These are phyloP conservation scores for Alligator mississippiensis DNA, from an alignment of 2,113 vertebrate genomes.

Conservation along the genomic window DNA sequence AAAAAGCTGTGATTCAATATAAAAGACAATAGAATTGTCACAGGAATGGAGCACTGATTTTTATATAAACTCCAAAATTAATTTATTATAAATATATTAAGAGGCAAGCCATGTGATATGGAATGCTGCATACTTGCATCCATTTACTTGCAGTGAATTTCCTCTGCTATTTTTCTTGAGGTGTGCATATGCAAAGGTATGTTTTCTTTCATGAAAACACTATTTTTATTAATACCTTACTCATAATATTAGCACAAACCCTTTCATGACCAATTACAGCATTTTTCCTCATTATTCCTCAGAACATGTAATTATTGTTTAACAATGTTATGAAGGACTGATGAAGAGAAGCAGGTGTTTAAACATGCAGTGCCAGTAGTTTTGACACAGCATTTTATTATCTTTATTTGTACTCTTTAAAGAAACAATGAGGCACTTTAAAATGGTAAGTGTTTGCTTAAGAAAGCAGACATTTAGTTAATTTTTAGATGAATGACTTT, in stretches of 20 bases:
- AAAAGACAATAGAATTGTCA: neutral
- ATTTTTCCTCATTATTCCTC: slow-evolving; percentile 83
- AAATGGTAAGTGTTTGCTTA: slow-evolving; percentile 76
- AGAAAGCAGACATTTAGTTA: slow-evolving; percentile 67
- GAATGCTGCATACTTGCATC: neutral
- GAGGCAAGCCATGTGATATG: neutral
- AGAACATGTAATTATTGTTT: slow-evolving; percentile 80
- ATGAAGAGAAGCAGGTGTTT: slow-evolving; percentile 87
- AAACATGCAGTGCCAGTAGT: slow-evolving; percentile 80
- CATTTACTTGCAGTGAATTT: neutral
- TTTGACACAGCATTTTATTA: slow-evolving; percentile 76
- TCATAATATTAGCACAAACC: slow-evolving; percentile 69
- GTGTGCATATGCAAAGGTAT: slow-evolving; percentile 44
- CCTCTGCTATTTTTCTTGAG: slow-evolving; percentile 29
- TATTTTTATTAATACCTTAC: slow-evolving; percentile 67
- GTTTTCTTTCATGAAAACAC: slow-evolving; percentile 57
- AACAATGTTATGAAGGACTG: slow-evolving; percentile 82
- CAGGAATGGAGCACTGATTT: neutral
- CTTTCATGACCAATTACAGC: slow-evolving; percentile 74
- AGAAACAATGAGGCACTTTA: slow-evolving; percentile 69
- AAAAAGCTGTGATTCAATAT: neutral
- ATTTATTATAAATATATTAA: neutral
- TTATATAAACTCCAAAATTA: neutral
- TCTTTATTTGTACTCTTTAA: slow-evolving; percentile 73
- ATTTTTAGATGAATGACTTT: slow-evolving; percentile 64